These are phyloP conservation scores for Scarus forsteni DNA, from an alignment of 2,797 vertebrate genomes.

Conservation along the genomic window DNA sequence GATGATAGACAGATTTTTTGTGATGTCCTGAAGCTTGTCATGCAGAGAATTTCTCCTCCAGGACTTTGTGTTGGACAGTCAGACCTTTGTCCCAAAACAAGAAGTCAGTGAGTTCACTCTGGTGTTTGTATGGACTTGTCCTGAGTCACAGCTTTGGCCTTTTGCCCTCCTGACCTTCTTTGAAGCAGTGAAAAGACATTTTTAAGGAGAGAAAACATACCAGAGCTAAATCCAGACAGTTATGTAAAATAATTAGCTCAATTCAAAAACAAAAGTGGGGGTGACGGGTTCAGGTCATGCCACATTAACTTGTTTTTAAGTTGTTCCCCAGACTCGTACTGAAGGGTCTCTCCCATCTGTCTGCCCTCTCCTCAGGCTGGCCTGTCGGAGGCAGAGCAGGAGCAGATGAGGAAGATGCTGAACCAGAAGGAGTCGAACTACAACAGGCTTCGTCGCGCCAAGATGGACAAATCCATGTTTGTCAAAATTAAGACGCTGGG, in stretches of 20 bases:
- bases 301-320: background rate
- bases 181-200: slow-evolving; percentile 26
- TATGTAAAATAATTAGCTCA: slow-evolving; percentile 21
- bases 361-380: slow-evolving; percentile 85
- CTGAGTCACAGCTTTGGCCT: slow-evolving; percentile 44
- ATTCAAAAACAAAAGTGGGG: slow-evolving; percentile 17
- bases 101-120: slow-evolving; percentile 37
- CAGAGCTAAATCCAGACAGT: slow-evolving; percentile 26
- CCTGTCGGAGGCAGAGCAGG: slow-evolving; percentile 94
- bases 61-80: slow-evolving; percentile 35
- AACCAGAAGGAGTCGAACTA: slow-evolving; percentile 99
- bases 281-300: background rate
- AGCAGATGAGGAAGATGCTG: slow-evolving; percentile 99
- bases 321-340: background rate
- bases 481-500: slow-evolving; percentile 97
- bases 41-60: slow-evolving; percentile 36
- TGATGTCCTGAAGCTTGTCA: slow-evolving; percentile 11
- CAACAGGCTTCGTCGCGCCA: slow-evolving; percentile 95
- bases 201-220: slow-evolving; percentile 15
- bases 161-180: slow-evolving; percentile 39
- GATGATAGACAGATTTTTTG: background rate
- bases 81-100: slow-evolving; percentile 19
- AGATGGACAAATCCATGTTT: slow-evolving; percentile 99
- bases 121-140: slow-evolving; percentile 42
- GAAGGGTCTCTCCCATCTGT: background rate